These are phyloP conservation scores for Cantharis flavilabris DNA, from an alignment of 2,888 invertebrate genomes.

Conservation along the genomic window DNA sequence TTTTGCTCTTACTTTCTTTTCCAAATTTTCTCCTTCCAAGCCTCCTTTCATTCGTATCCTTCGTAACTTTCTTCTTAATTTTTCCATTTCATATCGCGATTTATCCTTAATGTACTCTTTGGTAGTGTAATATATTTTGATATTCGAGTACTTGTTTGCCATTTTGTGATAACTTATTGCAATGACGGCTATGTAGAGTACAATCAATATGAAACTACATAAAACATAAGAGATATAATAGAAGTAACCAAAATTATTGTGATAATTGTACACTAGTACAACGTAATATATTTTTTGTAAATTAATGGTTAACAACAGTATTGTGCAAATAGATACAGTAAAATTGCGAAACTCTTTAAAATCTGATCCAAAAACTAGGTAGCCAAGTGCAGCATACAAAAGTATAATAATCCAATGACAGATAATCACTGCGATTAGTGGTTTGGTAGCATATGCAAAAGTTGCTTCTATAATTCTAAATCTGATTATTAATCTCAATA, in stretches of 20 bases:
- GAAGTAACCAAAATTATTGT: neutral
- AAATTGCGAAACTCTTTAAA: slow-evolving; percentile 24
- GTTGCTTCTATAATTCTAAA: slow-evolving; percentile 35
- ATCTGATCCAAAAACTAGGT: slow-evolving; percentile 29
- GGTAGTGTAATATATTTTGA: slow-evolving; percentile 18
- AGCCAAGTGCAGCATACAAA: slow-evolving; percentile 22
- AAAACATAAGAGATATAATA: slow-evolving; percentile 28
- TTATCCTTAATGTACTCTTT: slow-evolving; percentile 20
- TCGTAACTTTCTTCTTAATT: slow-evolving; percentile 1
- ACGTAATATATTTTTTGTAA: slow-evolving; percentile 30
- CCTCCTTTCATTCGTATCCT: slow-evolving; percentile 15
- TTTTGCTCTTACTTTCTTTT: slow-evolving; percentile 15
- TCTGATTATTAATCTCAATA: slow-evolving; percentile 32
- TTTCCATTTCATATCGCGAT: slow-evolving; percentile 11
- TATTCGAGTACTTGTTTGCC: slow-evolving; percentile 18
- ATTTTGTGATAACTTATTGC: slow-evolving; percentile 22
- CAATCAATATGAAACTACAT: slow-evolving; percentile 19
- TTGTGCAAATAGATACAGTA: slow-evolving; percentile 19
- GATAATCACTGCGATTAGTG: slow-evolving; percentile 22
- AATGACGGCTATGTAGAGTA: slow-evolving; percentile 26
- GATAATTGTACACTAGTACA: slow-evolving; percentile 2
- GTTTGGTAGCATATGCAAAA: slow-evolving; percentile 10
- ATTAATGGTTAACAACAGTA: slow-evolving; percentile 32
- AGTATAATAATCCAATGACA: slow-evolving; percentile 23
- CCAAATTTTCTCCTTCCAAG: neutral